Evolutionary conservation across 2,888 invertebrate species (phyloP).

Genomic region (Parochlus steinenii): DNA sequence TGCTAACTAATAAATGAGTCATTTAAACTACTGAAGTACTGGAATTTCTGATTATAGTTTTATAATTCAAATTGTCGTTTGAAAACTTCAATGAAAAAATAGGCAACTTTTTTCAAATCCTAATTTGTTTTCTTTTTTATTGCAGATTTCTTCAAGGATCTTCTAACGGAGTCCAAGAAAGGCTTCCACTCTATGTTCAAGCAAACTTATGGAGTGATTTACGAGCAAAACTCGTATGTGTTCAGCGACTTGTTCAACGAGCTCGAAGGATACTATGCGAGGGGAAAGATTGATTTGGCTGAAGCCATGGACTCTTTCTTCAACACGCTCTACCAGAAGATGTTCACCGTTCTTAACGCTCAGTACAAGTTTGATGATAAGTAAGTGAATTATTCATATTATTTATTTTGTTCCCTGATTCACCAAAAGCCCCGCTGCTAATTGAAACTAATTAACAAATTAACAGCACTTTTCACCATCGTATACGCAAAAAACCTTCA

Average conservation of each 20-base stretch:
- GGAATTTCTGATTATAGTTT: no score
- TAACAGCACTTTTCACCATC: not conserved
- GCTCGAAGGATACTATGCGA: conserved; percentile 74
- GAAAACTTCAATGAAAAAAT: no score
- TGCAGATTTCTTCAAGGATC: conserved; percentile 78
- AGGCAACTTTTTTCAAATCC: not conserved
- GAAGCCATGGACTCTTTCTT: conserved; percentile 87
- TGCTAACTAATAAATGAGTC: no score
- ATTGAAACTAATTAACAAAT: conserved; percentile 2
- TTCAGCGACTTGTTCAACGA: conserved; percentile 83
- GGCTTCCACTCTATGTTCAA: conserved; percentile 94
- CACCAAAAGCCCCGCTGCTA: not conserved
- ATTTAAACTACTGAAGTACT: no score
- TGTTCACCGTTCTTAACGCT: conserved; percentile 90
- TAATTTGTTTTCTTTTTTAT: conserved; percentile 16
- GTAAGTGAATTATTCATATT: conserved; percentile 33
- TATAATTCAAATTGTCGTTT: no score
- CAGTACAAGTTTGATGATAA: conserved; percentile 79
- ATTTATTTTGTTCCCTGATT: not conserved
- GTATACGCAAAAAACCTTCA: not conserved
- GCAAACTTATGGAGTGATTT: conserved; percentile 85
- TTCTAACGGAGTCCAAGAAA: conserved; percentile 63
- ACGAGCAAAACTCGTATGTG: conserved; percentile 84
- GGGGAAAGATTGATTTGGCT: conserved; percentile 68
- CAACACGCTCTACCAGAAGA: conserved; percentile 79